Conservation (phyloP, 2,888 invertebrate genomes). For the Xylophagus ater region DNA sequence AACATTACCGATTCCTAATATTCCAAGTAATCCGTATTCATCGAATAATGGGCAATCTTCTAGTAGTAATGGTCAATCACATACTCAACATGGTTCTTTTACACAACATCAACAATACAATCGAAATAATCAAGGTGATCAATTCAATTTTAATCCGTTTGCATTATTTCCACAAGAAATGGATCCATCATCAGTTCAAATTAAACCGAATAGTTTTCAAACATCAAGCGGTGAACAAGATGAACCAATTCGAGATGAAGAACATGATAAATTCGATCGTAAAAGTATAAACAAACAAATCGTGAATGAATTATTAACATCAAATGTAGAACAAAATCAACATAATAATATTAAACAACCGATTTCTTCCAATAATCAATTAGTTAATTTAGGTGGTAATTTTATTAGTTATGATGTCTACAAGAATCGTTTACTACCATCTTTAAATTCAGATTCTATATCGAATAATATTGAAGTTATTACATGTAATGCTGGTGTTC, state of each 20-base stretch:
- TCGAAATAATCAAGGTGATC: not conserved
- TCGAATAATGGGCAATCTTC: too few species aligned
- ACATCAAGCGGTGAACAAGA: not conserved
- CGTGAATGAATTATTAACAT: constrained; percentile 19
- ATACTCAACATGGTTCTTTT: not conserved
- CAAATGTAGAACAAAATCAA: constrained; percentile 9
- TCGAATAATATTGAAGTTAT: constrained; percentile 27
- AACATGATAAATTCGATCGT: constrained; percentile 3
- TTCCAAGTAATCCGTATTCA: too few species aligned
- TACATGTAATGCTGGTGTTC: constrained; percentile 37
- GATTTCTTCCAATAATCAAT: constrained; percentile 9
- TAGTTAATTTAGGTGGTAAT: constrained; percentile 32
- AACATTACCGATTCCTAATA: constrained; percentile 11
- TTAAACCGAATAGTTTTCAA: constrained; percentile 29
- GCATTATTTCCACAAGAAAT: constrained; percentile 19
- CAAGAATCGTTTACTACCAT: constrained; percentile 29
- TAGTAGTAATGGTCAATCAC: not conserved
- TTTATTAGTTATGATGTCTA: constrained; percentile 33
- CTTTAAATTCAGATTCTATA: constrained; percentile 10
- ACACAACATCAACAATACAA: not conserved
- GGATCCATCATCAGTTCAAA: constrained; percentile 25
- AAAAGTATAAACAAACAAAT: constrained; percentile 15
- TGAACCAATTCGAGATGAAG: not conserved
- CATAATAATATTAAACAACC: not conserved
- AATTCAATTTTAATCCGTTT: not conserved